Percentiles rank a stretch among this genome's conserved stretches.
Evolutionary conservation across 2,113 vertebrate species (phyloP).

Genomic region (Asarcornis scutulata): DNA sequence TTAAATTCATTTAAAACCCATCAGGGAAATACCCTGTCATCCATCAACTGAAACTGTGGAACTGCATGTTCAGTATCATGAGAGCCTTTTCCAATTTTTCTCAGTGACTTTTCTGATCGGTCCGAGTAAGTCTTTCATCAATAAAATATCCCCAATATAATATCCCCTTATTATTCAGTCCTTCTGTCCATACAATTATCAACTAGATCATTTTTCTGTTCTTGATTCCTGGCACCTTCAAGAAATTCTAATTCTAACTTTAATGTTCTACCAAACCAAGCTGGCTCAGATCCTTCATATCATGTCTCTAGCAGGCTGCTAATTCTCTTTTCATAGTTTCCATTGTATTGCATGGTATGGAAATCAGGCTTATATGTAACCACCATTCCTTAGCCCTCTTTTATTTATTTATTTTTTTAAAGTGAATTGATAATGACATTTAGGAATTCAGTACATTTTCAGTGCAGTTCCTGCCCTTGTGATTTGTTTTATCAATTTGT

Average conservation of each 20-base stretch:
- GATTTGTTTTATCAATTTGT: not conserved
- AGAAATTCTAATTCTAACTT: not conserved
- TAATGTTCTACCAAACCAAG: not conserved
- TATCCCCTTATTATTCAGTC: not conserved
- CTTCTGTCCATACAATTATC: not conserved
- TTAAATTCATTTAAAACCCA: not conserved
- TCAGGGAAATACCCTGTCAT: not conserved
- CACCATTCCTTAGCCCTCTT: not conserved
- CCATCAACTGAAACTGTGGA: not conserved
- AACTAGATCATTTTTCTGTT: not conserved
- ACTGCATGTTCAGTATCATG: not conserved
- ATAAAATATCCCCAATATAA: not conserved
- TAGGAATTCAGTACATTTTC: not conserved
- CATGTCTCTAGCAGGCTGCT: not conserved
- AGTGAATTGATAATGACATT: not conserved
- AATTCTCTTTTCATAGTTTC: not conserved
- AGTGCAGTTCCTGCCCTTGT: not conserved
- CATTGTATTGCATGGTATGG: not conserved
- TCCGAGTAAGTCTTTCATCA: not conserved
- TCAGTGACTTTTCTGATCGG: not conserved
- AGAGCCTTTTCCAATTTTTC: not conserved
- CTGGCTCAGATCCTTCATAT: not conserved
- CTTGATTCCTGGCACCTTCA: not conserved
- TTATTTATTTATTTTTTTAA: no score
- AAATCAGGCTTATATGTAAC: not conserved